Evolutionary conservation across 1,140 invertebrate genomes (phyloP), one percentile per base, ranked within the genome.

Genomic region (Orchestia grillus): DNA sequence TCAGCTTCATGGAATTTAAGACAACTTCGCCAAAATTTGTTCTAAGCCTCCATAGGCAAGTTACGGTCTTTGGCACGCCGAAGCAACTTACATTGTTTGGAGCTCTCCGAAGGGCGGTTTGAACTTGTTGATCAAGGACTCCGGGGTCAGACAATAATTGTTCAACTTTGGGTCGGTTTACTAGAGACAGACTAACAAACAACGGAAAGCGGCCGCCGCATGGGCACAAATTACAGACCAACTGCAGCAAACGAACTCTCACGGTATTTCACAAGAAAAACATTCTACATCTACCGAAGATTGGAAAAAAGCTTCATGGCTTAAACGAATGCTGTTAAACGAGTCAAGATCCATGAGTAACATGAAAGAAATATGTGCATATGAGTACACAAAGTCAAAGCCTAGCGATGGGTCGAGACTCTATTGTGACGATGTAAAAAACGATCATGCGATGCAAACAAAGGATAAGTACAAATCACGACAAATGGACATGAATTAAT

Each of bases 171-270:
- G 43, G 88, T 42, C 88, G 88, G 88, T 90, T 90, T 90, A 90
- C 88, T 42, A 44, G 88, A 90, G 88, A 90, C 88, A 90, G 88
- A 90, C 88, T 90, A 42, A 90, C 88, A 90, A 90, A 90, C 88
- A 90, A 90, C 41, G 88, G 62, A 28, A 77, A 77, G 62, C 62
- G 62, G 15, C 62, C 62, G 36, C 11, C 11, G 1, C 36, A 77
- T 36, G 62, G 62, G 62, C 62, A 77, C 62, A 77, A 77, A 77
- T 77, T 77, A 77, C 62, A 36, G 62, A 77, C 62, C 62, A 77
- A 77, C 62, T 77, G 62, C 28, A 77, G 62, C 6, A 53, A 77
- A 36, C 28, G 15, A 36, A 77, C 1, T 77, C 36, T 77, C 11
- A 77, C 11, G 62, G 62, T 36, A 77, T 77, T 77, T 1, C 11